phyloP scores from a whole-genome alignment of 2,113 vertebrate genomes.

The Lepus americanus region DNA sequence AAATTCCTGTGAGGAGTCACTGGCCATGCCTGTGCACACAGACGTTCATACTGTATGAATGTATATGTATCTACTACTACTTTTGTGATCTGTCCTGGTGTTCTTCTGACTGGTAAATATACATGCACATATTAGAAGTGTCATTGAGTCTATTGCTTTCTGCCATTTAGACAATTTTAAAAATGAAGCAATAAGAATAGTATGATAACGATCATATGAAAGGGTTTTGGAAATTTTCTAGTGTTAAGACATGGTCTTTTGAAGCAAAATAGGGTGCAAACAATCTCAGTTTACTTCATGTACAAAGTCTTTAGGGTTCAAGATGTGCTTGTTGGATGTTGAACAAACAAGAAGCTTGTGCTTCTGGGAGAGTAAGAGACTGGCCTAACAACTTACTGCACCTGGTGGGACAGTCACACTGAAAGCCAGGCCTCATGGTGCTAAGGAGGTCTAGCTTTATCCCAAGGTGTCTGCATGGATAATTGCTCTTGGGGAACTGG shows the following conservation, averaged over 20 bases:
- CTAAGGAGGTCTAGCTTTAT: no score
- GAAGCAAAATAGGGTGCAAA: background rate
- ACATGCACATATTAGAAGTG: background rate
- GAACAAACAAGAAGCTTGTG: no score
- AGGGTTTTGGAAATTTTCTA: background rate
- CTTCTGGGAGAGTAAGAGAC: no score
- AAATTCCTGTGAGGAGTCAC: background rate
- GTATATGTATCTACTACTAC: background rate
- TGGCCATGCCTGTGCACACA: no score
- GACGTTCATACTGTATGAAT: background rate
- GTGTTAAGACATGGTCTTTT: background rate
- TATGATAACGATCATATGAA: accelerated
- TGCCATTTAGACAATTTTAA: background rate
- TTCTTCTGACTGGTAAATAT: background rate
- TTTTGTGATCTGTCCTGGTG: background rate
- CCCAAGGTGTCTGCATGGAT: accelerated
- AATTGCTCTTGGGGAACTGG: background rate
- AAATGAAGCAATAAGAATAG: background rate
- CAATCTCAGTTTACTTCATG: background rate
- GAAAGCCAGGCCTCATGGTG: accelerated
- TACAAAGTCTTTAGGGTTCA: background rate
- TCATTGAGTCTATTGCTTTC: background rate
- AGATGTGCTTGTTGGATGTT: background rate
- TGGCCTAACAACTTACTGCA: background rate
- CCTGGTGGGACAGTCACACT: accelerated